Conservation (phyloP, 1,140 invertebrate species). For the Saxidomus purpurata region DNA sequence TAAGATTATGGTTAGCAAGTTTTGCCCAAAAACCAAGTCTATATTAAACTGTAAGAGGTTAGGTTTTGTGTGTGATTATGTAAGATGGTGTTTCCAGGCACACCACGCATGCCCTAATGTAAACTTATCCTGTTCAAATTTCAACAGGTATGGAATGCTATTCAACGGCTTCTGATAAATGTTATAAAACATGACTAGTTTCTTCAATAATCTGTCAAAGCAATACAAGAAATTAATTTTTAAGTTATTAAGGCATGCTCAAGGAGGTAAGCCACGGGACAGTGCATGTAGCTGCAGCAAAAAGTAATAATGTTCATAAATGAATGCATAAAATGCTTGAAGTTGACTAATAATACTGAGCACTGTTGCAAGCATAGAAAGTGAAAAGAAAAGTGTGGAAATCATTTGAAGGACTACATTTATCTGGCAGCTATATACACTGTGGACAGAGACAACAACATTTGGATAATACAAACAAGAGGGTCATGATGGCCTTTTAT, state of each 20-base stretch:
- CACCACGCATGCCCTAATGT: neutral
- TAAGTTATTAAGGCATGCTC: slow-evolving; percentile 38
- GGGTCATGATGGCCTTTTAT: no score
- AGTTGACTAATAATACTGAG: neutral
- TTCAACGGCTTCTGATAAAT: neutral
- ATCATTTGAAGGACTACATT: neutral
- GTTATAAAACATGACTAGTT: neutral
- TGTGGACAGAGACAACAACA: slow-evolving; percentile 9
- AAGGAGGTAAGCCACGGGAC: slow-evolving; percentile 27
- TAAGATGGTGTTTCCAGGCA: slow-evolving; percentile 29
- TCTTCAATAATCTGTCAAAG: no score
- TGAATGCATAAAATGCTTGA: slow-evolving; percentile 5
- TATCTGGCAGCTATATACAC: slow-evolving; percentile 23
- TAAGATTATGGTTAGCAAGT: slow-evolving; percentile 36
- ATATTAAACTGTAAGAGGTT: neutral
- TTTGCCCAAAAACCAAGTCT: slow-evolving; percentile 18
- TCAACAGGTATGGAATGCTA: slow-evolving; percentile 29
- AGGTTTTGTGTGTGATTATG: slow-evolving; percentile 23
- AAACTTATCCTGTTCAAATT: slow-evolving; percentile 35
- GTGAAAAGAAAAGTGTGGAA: neutral
- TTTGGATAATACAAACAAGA: no score
- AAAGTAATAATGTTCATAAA: neutral
- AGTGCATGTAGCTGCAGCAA: slow-evolving; percentile 28
- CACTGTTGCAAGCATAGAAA: neutral
- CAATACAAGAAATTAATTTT: slow-evolving; percentile 8